Evolutionary conservation across 2,797 vertebrate genomes (phyloP), one percentile per base, ranked within the genome.

Genomic region (Phoebastria nigripes): DNA sequence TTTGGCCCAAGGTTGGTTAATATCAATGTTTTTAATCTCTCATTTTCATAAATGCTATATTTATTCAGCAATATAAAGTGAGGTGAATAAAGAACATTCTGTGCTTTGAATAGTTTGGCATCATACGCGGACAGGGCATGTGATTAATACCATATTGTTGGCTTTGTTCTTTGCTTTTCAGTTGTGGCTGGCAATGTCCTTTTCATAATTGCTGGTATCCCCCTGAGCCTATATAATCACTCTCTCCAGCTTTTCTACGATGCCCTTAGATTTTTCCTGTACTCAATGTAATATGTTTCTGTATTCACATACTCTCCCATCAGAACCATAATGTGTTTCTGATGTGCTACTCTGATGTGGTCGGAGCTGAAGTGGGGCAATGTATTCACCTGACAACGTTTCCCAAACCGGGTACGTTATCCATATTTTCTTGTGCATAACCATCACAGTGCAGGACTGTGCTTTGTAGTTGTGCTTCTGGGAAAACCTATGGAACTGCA

Each of bases 61-160:
- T 94, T 85, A 87, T 93, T 95, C 82, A 88, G 95, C 82, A 94
- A 79, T 70, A 58, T 93, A 63, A 96, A 96, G 79, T 52, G 89
- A 96, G 85, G 93, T 95, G 91, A 96, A 88, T 91, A 96, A 97
- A 96, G 96, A 94, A 96, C 95, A 76, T 93, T 96, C 46, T 95
- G 96, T 97, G 80, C 95, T 94, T 94, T 95, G 89, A 96, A 94
- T 95, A 94, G 61, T 93, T 86, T 96, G 96, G 96, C 96, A 93
- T 91, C 22, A 33, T 46, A 55, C 5, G 1, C 1, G 3, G 62
- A 83, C 94, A 94, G 97, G 92, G 93, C 96, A 96, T 93, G 93
- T 96, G 95, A 98, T 97, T 97, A 96, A 96, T 97, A 94, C 94
- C 93, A 74, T 95, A 95, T 97, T 96, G 93, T 97, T 96, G 96